Conservation (phyloP, 1,140 invertebrate species). For the Psix sp. region DNA sequence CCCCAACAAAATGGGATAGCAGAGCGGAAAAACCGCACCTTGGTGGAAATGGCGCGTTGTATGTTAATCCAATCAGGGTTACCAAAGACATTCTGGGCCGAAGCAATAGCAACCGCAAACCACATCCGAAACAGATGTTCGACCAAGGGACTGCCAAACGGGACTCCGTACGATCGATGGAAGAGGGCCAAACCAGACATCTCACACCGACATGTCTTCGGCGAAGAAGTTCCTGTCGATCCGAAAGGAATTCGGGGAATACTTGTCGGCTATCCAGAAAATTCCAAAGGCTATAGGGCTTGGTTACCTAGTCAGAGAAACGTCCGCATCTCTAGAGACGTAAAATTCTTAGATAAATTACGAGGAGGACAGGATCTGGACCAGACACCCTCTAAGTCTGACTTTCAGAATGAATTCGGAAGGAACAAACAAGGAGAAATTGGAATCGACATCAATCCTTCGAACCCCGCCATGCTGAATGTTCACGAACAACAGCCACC, state of each 20-base stretch:
- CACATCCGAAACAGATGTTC: conserved; percentile 12
- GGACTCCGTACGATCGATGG: background rate
- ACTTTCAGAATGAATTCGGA: background rate
- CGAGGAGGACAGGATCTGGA: background rate
- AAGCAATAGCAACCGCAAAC: conserved; percentile 11
- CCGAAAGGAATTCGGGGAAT: conserved; percentile 8
- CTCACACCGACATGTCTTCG: background rate
- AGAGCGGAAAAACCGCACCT: background rate
- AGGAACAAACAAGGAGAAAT: too few species aligned
- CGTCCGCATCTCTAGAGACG: background rate
- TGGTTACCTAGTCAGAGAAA: background rate
- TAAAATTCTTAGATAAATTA: background rate
- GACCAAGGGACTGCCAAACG: background rate
- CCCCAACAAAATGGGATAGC: background rate
- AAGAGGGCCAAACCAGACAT: background rate
- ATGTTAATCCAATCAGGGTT: background rate
- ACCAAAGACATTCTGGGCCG: conserved; percentile 15
- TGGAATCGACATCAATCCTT: too few species aligned
- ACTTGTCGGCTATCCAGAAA: conserved; percentile 37
- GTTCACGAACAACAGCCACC: too few species aligned
- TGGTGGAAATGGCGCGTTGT: background rate
- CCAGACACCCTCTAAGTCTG: too few species aligned
- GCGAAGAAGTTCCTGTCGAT: conserved; percentile 4
- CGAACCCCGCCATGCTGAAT: too few species aligned
- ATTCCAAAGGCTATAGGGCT: conserved; percentile 20